Evolutionary conservation across 2,888 invertebrate genomes (phyloP).

Genomic region (Pelosia muscerda): DNA sequence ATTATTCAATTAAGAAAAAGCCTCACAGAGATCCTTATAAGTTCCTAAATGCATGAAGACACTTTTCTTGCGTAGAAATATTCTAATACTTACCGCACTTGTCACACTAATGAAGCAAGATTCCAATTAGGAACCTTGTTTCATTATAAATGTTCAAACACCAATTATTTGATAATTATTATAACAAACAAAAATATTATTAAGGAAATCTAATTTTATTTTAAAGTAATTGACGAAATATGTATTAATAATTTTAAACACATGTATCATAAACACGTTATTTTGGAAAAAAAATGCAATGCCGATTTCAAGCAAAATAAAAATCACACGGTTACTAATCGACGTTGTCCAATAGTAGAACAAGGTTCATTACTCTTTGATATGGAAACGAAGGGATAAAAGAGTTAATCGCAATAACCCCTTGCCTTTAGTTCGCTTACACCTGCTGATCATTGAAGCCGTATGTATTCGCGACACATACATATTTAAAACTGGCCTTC

Average conservation of each 20-base stretch:
- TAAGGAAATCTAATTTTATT: slow-evolving; percentile 16
- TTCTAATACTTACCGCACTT: background rate
- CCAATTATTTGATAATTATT: slow-evolving; percentile 1
- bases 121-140: slow-evolving; percentile 46
- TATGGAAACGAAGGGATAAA: slow-evolving; percentile 87
- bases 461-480: slow-evolving; percentile 84
- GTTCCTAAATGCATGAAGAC: background rate
- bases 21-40: background rate
- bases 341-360: slow-evolving; percentile 79
- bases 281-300: slow-evolving; percentile 4
- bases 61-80: background rate
- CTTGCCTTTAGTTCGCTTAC: slow-evolving; percentile 84
- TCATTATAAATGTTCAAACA: background rate
- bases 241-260: background rate
- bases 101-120: too few species aligned
- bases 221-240: background rate
- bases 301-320: slow-evolving; percentile 31
- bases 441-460: slow-evolving; percentile 87
- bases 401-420: slow-evolving; percentile 87
- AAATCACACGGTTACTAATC: slow-evolving; percentile 82
- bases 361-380: slow-evolving; percentile 87
- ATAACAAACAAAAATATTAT: background rate
- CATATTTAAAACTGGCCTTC: slow-evolving; percentile 84
- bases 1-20: slow-evolving; percentile 3
- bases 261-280: background rate